phyloP scores from a whole-genome alignment of 2,888 invertebrate species.

The Drosophila pegasa region DNA sequence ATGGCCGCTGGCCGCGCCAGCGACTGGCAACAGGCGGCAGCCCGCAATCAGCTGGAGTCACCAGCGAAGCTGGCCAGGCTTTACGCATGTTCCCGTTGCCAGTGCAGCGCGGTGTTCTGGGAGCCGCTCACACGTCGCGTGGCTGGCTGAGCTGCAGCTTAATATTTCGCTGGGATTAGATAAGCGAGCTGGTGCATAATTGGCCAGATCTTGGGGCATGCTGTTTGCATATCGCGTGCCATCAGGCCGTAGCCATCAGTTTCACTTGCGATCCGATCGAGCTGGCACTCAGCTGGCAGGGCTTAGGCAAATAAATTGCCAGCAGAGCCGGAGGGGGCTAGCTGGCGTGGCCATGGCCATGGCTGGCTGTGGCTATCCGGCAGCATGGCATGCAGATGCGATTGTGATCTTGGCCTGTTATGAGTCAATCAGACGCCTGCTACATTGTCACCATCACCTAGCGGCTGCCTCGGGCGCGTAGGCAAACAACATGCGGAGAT shows the following conservation, averaged over 20 bases:
- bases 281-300: constrained; percentile 41
- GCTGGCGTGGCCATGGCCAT: too few relatives aligned
- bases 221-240: constrained; percentile 63
- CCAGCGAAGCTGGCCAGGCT: constrained; percentile 17
- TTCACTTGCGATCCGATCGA: constrained; percentile 48
- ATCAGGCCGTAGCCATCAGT: constrained; percentile 66
- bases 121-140: constrained; percentile 24
- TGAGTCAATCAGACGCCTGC: constrained; percentile 77
- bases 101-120: constrained; percentile 45
- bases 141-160: constrained; percentile 7
- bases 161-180: constrained; percentile 30
- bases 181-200: constrained; percentile 39
- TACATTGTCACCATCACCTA: constrained; percentile 77
- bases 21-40: constrained; percentile 2
- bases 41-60: constrained; percentile 3
- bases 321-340: constrained; percentile 35
- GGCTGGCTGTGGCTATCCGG: background rate
- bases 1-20: constrained; percentile 23
- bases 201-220: constrained; percentile 38
- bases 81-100: constrained; percentile 73
- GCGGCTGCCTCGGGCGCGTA: constrained; percentile 52
- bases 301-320: constrained; percentile 70
- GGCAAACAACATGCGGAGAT: constrained; percentile 68
- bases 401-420: constrained; percentile 74
- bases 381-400: constrained; percentile 66